Evolutionary conservation across 2,888 invertebrate species (phyloP).

Genomic region (Trachelus tabidus): DNA sequence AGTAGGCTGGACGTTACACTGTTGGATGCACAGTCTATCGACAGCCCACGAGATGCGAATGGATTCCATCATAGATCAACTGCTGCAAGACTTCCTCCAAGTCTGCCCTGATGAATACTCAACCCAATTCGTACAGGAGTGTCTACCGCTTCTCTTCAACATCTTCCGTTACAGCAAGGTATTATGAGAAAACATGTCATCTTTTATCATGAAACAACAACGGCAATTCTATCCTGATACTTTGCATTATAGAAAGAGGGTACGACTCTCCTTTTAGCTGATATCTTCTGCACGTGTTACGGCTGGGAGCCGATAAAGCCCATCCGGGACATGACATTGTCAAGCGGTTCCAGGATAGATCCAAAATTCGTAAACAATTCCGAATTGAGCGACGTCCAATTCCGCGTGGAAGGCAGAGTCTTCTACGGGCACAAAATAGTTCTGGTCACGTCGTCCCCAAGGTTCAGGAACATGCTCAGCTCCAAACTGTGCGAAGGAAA

Average conservation of each 20-base stretch:
- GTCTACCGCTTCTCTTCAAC: constrained; percentile 88
- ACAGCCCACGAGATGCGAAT: constrained; percentile 87
- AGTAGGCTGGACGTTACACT: constrained; percentile 91
- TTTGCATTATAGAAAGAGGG: constrained; percentile 79
- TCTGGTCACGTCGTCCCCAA: constrained; percentile 87
- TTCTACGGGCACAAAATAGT: constrained; percentile 96
- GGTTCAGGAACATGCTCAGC: constrained; percentile 87
- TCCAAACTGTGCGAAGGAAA: constrained; percentile 79
- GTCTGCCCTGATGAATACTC: constrained; percentile 92
- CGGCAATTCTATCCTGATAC: background rate
- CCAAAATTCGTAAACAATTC: constrained; percentile 95
- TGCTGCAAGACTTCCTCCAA: constrained; percentile 89
- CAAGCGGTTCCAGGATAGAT: constrained; percentile 84
- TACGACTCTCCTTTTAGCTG: constrained; percentile 85
- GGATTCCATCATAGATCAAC: constrained; percentile 87
- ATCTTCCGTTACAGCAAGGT: constrained; percentile 92
- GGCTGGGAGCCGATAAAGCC: constrained; percentile 87
- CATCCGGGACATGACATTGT: constrained; percentile 75
- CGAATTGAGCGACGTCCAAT: constrained; percentile 91
- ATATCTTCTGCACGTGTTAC: constrained; percentile 90
- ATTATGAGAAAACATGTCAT: constrained; percentile 29
- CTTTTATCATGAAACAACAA: background rate
- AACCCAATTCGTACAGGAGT: constrained; percentile 89
- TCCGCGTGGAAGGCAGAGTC: constrained; percentile 88
- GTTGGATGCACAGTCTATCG: constrained; percentile 90